Conservation (phyloP, 2,797 vertebrate genomes). For the Neosilurus hyrtlii region DNA sequence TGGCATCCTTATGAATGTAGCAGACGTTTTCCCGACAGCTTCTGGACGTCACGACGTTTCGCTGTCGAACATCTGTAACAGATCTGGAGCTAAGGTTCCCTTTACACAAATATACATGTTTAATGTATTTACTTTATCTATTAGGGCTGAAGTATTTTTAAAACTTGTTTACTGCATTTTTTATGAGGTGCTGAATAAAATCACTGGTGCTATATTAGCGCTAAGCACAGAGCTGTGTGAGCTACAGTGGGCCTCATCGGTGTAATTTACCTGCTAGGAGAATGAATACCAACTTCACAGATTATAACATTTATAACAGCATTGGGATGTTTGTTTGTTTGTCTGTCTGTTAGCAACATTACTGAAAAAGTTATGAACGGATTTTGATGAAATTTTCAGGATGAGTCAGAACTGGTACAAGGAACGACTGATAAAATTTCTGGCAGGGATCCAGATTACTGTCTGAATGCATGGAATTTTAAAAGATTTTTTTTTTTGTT, state of each 20-base stretch:
- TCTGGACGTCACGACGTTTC: conserved; percentile 1
- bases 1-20: conserved; percentile 36
- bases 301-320: too few species aligned
- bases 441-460: too few species aligned
- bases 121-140: conserved; percentile 4
- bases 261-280: neutral
- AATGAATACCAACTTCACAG: neutral
- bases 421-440: too few species aligned
- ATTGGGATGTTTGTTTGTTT: too few species aligned
- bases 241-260: neutral
- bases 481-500: too few species aligned
- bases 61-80: conserved; percentile 28
- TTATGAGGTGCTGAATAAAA: conserved; percentile 19
- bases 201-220: neutral
- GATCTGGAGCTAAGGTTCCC: conserved; percentile 8
- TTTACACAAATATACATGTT: conserved; percentile 16
- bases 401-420: too few species aligned
- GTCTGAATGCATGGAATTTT: too few species aligned
- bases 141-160: neutral
- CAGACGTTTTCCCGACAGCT: conserved; percentile 15
- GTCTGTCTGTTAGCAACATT: too few species aligned
- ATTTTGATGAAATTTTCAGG: too few species aligned
- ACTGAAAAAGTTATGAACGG: too few species aligned
- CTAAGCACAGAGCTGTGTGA: neutral
- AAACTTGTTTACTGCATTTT: conserved; percentile 26